Base-by-base conservation (phyloP, 1,140 invertebrate species). In the Belonocnema kinseyi region DNA sequence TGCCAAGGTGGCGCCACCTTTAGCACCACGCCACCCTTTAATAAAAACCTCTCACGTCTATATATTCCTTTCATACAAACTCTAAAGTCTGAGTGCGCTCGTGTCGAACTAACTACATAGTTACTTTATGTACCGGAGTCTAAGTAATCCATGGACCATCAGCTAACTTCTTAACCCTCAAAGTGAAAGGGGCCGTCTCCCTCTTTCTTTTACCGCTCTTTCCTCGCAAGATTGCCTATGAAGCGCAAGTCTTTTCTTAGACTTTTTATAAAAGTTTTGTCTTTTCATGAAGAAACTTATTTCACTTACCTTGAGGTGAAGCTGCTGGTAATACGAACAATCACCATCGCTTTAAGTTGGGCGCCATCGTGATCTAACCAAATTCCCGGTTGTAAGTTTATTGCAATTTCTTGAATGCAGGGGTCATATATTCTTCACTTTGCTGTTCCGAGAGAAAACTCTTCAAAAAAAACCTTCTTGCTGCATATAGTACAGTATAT, bases 1-100 rank as follows among this genome's bases (percentile, higher is more conserved):
- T 87, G 87, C 83, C 85, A 80, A 84, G 87, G 82, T 87, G 90
- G 88, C 89, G 89, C 89, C 87, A 90, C 86, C 61, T 79, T 72
- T 73, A 81, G 77, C 82, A 78, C 77, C 51, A 66, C 82, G 76
- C 83, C 79, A 83, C 82, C 82, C 77, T 83, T 77, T 33, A 14
- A 33, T 14, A 11, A 16, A 14, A 16, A 40, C 70, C 12, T 12
- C 46, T 72, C 73, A 70, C 73, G 52, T 51, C 75, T 19, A 72
- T 13, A 61, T 77, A 21, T 53, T 76, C 66, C 74, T 16, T 53
- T n/a, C 26, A 51, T 40, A 40, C 52, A 50, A 66, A 73, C 51
- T 58, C 26, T 26, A 10, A 51, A 13, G 14, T 72, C 74, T 61
- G 70, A 54, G 40, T 71, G 17, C 26, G 76, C 58, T 71, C 75